Conservation (phyloP, 2,888 invertebrate species). For the Pasiphila rectangulata region DNA sequence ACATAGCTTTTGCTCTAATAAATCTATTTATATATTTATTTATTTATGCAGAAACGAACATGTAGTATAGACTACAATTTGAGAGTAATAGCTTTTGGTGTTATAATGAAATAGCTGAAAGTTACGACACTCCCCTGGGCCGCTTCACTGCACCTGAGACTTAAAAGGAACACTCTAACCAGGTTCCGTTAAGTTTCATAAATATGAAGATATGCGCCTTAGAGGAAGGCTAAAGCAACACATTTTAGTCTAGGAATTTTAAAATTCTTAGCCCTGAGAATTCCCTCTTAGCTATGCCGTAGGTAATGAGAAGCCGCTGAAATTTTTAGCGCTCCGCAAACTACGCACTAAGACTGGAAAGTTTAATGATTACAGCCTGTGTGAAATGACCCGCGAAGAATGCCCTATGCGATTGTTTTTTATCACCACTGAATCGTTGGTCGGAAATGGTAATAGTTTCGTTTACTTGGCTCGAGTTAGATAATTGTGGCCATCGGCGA, state of each 20-base stretch:
- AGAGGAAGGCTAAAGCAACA: conserved; percentile 16
- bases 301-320: conserved; percentile 23
- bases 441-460: conserved; percentile 19
- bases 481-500: conserved; percentile 8
- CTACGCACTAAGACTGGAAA: conserved; percentile 6
- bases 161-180: conserved; percentile 44
- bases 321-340: conserved; percentile 20
- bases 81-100: background rate
- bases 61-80: too few species aligned
- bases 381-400: conserved; percentile 12
- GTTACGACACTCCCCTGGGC: conserved; percentile 37
- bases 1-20: too few species aligned
- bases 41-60: too few species aligned
- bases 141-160: conserved; percentile 43
- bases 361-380: conserved; percentile 10
- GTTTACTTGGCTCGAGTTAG: conserved; percentile 14
- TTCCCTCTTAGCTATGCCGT: conserved; percentile 13
- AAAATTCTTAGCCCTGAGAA: conserved; percentile 9
- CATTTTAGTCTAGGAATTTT: conserved; percentile 21
- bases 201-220: conserved; percentile 35
- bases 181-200: conserved; percentile 36
- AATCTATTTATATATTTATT: too few species aligned
- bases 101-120: conserved; percentile 37
- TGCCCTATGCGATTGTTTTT: conserved; percentile 11
- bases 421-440: conserved; percentile 15